A percentile compares a stretch with the other conserved stretches of the same genome.
These are phyloP conservation scores for Hyperoplus immaculatus DNA, from an alignment of 2,797 vertebrate species.

Conservation along the genomic window DNA sequence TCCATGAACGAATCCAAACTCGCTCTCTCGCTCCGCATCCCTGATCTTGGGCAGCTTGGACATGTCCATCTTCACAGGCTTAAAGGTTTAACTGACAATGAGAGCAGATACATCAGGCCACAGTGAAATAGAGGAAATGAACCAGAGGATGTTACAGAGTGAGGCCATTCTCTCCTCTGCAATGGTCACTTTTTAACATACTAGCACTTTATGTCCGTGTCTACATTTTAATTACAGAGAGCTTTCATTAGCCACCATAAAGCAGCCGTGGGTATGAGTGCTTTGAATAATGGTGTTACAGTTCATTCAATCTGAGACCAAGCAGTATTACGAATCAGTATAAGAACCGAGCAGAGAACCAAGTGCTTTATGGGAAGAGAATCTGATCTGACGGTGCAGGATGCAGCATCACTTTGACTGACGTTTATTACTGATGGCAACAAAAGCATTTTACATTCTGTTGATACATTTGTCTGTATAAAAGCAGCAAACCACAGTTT, in stretches of 20 bases:
- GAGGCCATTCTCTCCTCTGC: background rate
- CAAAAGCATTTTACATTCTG: background rate
- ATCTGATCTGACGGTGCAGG: background rate
- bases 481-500: background rate
- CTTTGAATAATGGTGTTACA: background rate
- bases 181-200: background rate
- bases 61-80: slow-evolving; percentile 90
- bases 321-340: background rate
- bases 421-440: background rate
- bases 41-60: slow-evolving; percentile 94
- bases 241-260: background rate
- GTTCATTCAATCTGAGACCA: background rate
- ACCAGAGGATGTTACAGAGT: background rate
- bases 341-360: background rate
- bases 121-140: background rate
- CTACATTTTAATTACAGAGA: slow-evolving; percentile 2
- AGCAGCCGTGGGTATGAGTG: background rate
- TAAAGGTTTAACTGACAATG: slow-evolving; percentile 46
- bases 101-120: slow-evolving; percentile 13
- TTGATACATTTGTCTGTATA: background rate
- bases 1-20: slow-evolving; percentile 94
- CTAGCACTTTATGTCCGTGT: background rate
- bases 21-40: slow-evolving; percentile 92
- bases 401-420: background rate
- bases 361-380: background rate